Base-by-base conservation (phyloP, 2,888 invertebrate species). In the Lingula anatina region DNA sequence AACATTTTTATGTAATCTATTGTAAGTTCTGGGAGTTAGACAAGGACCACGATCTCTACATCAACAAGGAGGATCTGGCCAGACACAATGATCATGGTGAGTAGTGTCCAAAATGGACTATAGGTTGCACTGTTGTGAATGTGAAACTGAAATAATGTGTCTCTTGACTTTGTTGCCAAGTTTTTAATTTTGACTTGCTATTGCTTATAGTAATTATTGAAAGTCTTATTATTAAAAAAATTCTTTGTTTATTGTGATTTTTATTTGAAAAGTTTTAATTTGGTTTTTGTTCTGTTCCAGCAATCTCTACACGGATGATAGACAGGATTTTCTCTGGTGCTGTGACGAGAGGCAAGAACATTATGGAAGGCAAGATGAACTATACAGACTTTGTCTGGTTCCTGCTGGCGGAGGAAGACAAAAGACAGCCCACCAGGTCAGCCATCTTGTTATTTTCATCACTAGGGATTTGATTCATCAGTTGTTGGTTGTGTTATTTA, bases 11-110 rank as follows among this genome's bases (percentile, higher is more conserved):
- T 81, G 99, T 99, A 54, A 96, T 99, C 77, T 99, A 99, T 79
- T 99, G 99, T 83, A 99, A 99, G 79, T 99, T 99, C 81, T 99
- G 99, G 99, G 99, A 99, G 80, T 80, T 99, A 74, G 99, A 99
- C 79, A 85, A 90, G 57, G 99, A 99, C 81, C 99, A 99, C 78
- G 97, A 99, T 81, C 82, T 99, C 64, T 89, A 89, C 71, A 96
- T 99, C 66, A 92, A 90, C 80, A 90, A 88, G 75, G 86, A 88
- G 65, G 97, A 99, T 79, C 83, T 99, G 52, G 88, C 90, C 36
- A 83, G 91, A 68, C 96, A 99, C 78, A 93, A 93, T 71, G 95
- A 97, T 78, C 92, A 94, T 75, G 92, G 93, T 92, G 78, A n/a
- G n/a, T n/a, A n/a, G n/a, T n/a, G n/a, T n/a, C n/a, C n/a, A n/a